Evolutionary conservation across 2,113 vertebrate species (phyloP).

Genomic region (Apaloderma vittatum): DNA sequence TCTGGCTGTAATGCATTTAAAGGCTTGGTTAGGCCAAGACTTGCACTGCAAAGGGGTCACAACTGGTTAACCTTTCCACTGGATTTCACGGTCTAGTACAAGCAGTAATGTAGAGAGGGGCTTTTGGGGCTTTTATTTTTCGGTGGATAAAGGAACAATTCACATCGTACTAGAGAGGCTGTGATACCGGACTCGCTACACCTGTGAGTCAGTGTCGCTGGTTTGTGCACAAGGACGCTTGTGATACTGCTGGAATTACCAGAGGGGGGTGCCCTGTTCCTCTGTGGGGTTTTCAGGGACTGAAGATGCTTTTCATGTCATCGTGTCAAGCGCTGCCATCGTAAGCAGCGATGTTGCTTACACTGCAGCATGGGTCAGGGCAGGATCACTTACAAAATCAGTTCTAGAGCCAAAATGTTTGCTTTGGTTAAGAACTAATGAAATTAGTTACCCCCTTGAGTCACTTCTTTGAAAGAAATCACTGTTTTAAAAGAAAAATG

Average conservation of each 20-base stretch:
- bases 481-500: not conserved
- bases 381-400: not conserved
- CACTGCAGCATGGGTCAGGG: not conserved
- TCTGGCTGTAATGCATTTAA: not conserved
- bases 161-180: not conserved
- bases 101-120: not conserved
- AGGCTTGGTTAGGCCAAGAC: not conserved
- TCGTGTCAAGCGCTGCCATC: not conserved
- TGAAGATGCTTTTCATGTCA: not conserved
- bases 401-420: not conserved
- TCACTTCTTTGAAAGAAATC: not conserved
- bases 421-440: not conserved
- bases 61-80: not conserved
- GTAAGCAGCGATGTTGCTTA: not conserved
- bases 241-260: not conserved
- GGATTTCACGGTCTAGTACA: not conserved
- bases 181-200: not conserved
- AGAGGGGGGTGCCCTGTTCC: accelerated
- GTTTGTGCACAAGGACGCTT: not conserved
- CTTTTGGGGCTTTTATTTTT: not conserved
- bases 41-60: not conserved
- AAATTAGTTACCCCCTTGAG: not conserved
- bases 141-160: not conserved
- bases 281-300: not conserved
- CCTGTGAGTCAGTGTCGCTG: not conserved